These are phyloP conservation scores for Orestias chungarensis DNA, from an alignment of 2,797 vertebrate genomes.

Conservation along the genomic window DNA sequence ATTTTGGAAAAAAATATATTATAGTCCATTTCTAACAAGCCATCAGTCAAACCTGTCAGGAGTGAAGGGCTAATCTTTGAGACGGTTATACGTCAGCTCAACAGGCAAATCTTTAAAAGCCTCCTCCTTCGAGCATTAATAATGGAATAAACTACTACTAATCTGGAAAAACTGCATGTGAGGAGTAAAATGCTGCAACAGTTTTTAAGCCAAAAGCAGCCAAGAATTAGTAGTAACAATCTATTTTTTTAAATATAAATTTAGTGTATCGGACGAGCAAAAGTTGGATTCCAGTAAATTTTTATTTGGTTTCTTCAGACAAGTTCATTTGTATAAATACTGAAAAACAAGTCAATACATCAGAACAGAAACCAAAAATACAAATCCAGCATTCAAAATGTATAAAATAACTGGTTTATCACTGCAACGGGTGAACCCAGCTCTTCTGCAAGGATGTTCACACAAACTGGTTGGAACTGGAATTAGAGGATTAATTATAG, in stretches of 20 bases:
- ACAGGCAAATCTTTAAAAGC: slow-evolving; percentile 32
- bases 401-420: not conserved
- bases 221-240: not conserved
- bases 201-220: not conserved
- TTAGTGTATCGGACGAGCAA: too few relatives aligned
- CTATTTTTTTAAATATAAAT: too few relatives aligned
- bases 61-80: slow-evolving; percentile 42
- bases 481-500: not conserved
- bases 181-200: too few relatives aligned
- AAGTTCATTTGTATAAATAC: not conserved
- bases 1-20: slow-evolving; percentile 28
- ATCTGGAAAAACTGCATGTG: too few relatives aligned
- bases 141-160: slow-evolving; percentile 15
- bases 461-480: not conserved
- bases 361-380: not conserved
- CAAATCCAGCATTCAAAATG: not conserved
- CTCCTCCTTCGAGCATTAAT: slow-evolving; percentile 19
- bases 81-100: slow-evolving; percentile 44
- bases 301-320: not conserved
- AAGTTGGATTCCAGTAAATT: not conserved
- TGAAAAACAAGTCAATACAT: not conserved
- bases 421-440: not conserved
- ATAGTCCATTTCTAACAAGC: slow-evolving; percentile 27
- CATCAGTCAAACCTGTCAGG: slow-evolving; percentile 46
- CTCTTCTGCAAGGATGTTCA: not conserved